Percentiles rank a stretch among this genome's conserved stretches.
phyloP scores from a whole-genome alignment of 1,140 invertebrate genomes.

The Drosophila repleta region DNA sequence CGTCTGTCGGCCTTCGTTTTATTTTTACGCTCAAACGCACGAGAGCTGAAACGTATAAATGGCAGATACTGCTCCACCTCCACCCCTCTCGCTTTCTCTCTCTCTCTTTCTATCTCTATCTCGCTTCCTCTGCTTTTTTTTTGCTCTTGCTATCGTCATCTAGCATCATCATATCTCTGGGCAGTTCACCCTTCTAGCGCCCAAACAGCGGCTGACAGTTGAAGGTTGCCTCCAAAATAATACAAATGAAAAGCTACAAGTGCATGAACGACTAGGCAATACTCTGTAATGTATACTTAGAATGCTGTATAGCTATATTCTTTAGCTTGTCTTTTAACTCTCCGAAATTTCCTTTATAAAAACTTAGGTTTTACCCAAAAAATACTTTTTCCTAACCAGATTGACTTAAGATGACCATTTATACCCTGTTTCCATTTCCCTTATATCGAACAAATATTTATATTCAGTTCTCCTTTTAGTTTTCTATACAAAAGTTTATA shows the following conservation, averaged over 20 bases:
- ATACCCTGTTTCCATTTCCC: too few species aligned
- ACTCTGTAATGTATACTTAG: slow-evolving; percentile 7
- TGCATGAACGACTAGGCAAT: neutral
- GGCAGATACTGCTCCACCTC: slow-evolving; percentile 51
- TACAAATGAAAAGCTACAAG: neutral
- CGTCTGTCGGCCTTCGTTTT: slow-evolving; percentile 60
- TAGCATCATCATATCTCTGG: slow-evolving; percentile 55
- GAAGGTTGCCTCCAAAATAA: slow-evolving; percentile 69
- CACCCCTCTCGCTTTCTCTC: neutral
- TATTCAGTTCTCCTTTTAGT: too few species aligned
- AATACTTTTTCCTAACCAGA: too few species aligned
- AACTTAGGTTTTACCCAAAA: too few species aligned
- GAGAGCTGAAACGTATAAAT: slow-evolving; percentile 81
- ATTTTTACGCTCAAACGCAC: slow-evolving; percentile 80
- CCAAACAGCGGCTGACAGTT: slow-evolving; percentile 61
- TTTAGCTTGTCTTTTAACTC: too few species aligned
- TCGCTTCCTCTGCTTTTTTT: neutral
- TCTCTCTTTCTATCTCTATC: neutral
- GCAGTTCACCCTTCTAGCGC: slow-evolving; percentile 75
- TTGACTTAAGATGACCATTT: too few species aligned
- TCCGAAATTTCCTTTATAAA: too few species aligned
- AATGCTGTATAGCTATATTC: too few species aligned
- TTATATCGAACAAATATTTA: too few species aligned
- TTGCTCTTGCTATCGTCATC: slow-evolving; percentile 30
- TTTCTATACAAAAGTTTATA: too few species aligned